These are phyloP conservation scores for Leucoraja ocellata DNA, from an alignment of 2,797 vertebrate genomes.

Conservation along the genomic window DNA sequence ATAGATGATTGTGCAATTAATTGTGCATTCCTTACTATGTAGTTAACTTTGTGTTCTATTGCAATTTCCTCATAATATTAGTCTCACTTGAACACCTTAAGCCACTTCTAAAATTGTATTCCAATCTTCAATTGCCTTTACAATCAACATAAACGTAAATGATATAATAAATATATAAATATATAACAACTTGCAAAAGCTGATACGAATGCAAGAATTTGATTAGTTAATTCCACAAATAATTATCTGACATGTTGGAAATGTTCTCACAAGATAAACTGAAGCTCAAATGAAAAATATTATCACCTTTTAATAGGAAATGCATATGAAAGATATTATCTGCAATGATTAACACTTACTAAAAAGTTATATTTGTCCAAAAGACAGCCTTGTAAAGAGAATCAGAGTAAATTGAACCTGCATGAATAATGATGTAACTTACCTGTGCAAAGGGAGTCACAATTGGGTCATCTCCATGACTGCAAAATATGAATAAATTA, in stretches of 20 bases:
- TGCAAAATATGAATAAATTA: conserved; percentile 59
- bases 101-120: background rate
- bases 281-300: background rate
- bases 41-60: background rate
- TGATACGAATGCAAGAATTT: background rate
- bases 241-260: background rate
- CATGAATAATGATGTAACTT: conserved; percentile 43
- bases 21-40: background rate
- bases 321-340: background rate
- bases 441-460: conserved; percentile 99
- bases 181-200: background rate
- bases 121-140: background rate
- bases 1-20: background rate
- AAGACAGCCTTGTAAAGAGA: background rate
- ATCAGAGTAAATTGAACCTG: background rate
- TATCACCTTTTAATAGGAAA: background rate
- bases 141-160: background rate
- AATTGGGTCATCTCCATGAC: conserved; percentile 99
- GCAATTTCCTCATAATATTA: background rate
- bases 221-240: background rate
- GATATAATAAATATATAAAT: background rate
- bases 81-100: background rate
- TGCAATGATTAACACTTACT: background rate
- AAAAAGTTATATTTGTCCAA: background rate
- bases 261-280: background rate